Evolutionary conservation across 2,113 vertebrate species (phyloP).

Genomic region (Lycocorax pyrrhopterus): DNA sequence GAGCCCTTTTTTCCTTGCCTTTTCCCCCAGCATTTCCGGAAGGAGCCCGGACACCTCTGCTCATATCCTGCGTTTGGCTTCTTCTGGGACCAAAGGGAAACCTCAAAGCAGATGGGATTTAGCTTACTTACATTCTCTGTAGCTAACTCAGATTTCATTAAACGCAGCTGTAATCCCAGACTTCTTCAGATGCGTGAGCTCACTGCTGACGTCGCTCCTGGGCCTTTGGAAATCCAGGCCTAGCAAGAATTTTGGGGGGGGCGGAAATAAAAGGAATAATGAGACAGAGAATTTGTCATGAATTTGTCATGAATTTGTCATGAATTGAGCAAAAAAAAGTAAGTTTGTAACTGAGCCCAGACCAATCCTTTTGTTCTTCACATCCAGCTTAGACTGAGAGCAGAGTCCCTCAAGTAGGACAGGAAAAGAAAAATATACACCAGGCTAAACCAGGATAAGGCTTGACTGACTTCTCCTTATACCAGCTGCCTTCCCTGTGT

Average conservation of each 20-base stretch:
- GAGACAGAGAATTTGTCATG: neutral
- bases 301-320: neutral
- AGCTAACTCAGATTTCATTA: conserved; percentile 58
- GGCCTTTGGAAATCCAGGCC: neutral
- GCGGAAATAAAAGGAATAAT: neutral
- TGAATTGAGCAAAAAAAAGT: neutral
- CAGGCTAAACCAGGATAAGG: neutral
- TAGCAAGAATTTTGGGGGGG: neutral
- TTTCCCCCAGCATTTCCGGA: conserved; percentile 59
- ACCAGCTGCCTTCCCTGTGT: neutral
- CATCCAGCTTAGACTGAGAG: neutral
- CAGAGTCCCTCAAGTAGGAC: neutral
- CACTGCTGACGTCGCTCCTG: neutral
- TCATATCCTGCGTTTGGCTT: conserved; percentile 71
- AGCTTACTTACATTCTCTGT: conserved; percentile 66
- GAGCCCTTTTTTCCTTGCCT: neutral
- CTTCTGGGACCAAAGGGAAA: conserved; percentile 67
- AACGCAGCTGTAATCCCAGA: conserved; percentile 53
- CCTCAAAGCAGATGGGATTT: conserved; percentile 74
- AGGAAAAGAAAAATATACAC: neutral
- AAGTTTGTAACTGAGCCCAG: neutral
- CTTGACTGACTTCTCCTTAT: neutral
- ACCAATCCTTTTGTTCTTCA: neutral
- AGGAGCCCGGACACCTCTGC: conserved; percentile 58
- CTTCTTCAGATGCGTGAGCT: conserved; percentile 11